A percentile compares a stretch with the other conserved stretches of the same genome.
phyloP scores from a whole-genome alignment of 2,888 invertebrate species.

The Troides oblongomaculatus region DNA sequence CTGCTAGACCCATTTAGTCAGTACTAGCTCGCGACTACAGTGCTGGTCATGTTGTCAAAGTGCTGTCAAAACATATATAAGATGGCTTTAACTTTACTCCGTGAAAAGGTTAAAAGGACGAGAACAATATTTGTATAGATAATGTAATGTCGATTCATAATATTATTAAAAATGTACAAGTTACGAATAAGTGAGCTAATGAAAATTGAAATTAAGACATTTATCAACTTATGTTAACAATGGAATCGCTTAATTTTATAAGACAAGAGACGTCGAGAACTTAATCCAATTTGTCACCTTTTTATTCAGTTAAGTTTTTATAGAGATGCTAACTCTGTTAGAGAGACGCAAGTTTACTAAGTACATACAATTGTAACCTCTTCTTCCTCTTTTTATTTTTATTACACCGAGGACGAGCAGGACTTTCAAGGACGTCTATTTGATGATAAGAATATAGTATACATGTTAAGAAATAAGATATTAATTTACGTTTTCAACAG shows the following conservation, averaged over 20 bases:
- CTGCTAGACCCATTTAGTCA: too few species aligned
- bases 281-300: conserved; percentile 22
- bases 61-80: too few species aligned
- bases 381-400: background rate
- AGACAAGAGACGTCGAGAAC: background rate
- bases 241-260: conserved; percentile 5
- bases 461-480: too few species aligned
- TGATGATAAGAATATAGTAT: too few species aligned
- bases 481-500: too few species aligned
- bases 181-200: background rate
- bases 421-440: too few species aligned
- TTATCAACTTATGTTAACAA: conserved; percentile 9
- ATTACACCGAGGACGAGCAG: too few species aligned
- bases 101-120: too few species aligned
- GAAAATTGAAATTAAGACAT: conserved; percentile 4
- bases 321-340: conserved; percentile 17
- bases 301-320: conserved; percentile 17
- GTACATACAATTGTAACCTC: background rate
- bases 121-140: too few species aligned
- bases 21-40: too few species aligned
- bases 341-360: background rate
- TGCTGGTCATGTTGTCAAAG: too few species aligned
- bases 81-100: too few species aligned
- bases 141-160: background rate
- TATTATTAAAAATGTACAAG: background rate